phyloP scores from a whole-genome alignment of 2,797 vertebrate species.

The Loris lydekkerianus region DNA sequence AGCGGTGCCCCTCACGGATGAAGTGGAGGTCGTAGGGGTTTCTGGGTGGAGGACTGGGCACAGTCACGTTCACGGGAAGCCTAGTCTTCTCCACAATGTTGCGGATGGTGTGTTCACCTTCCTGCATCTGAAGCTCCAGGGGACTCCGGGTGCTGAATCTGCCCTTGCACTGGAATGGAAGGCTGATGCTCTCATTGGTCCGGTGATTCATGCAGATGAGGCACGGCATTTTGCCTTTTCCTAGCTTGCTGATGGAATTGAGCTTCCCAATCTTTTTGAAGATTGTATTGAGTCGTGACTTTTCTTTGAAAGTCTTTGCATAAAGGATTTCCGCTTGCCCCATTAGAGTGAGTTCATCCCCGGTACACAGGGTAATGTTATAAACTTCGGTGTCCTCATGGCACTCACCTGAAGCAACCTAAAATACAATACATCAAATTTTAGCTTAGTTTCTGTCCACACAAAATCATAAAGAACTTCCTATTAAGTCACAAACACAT shows the following conservation, averaged over 20 bases:
- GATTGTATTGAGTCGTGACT: constrained; percentile 97
- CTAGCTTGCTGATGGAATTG: constrained; percentile 96
- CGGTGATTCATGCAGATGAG: constrained; percentile 99
- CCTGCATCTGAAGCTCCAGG: constrained; percentile 98
- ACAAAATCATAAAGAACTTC: neutral
- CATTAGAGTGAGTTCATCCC: constrained; percentile 98
- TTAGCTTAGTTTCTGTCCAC: neutral
- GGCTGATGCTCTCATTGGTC: constrained; percentile 99
- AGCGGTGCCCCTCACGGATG: constrained; percentile 97
- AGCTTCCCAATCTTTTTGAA: constrained; percentile 99
- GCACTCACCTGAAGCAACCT: constrained; percentile 99
- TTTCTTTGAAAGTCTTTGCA: constrained; percentile 96
- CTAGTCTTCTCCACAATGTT: constrained; percentile 98
- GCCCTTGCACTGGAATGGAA: constrained; percentile 98
- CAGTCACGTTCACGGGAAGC: constrained; percentile 96
- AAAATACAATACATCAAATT: constrained; percentile 62
- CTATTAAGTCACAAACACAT: neutral
- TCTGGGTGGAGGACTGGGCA: constrained; percentile 95
- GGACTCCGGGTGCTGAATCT: constrained; percentile 98
- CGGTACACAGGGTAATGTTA: constrained; percentile 97
- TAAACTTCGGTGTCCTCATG: constrained; percentile 99
- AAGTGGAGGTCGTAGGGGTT: constrained; percentile 98
- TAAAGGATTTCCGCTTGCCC: constrained; percentile 99
- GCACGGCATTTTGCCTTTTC: constrained; percentile 98
- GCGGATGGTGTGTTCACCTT: constrained; percentile 98